These are phyloP conservation scores for Styela plicata DNA, from an alignment of 23 tunicate species.

Conservation along the genomic window DNA sequence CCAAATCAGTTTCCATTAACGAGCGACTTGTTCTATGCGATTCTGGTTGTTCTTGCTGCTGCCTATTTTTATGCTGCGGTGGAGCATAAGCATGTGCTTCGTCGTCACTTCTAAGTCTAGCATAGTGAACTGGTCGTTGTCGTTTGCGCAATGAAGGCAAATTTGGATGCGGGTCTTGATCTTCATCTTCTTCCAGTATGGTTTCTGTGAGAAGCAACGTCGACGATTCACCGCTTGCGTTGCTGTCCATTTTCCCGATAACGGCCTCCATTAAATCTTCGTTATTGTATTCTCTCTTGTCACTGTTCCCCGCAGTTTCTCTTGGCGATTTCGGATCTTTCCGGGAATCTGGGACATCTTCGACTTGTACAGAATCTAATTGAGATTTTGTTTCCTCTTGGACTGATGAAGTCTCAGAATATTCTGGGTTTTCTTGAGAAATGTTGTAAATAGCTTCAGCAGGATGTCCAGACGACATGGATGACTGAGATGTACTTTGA, in stretches of 20 bases:
- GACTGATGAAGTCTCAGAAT: background rate
- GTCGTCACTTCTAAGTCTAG: background rate
- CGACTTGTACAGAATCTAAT: background rate
- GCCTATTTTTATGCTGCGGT: background rate
- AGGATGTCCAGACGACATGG: background rate
- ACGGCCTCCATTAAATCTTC: conserved; percentile 16
- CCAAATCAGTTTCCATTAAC: background rate
- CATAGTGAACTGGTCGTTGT: background rate
- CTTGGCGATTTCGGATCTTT: background rate
- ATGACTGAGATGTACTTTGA: background rate
- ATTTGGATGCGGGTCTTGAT: background rate
- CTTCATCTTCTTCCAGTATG: conserved; percentile 72
- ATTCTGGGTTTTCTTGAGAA: background rate
- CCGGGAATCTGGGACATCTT: background rate
- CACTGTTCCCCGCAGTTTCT: background rate
- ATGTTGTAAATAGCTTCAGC: background rate
- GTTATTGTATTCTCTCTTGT: conserved; percentile 13
- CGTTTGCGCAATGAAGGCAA: background rate
- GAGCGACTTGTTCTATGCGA: background rate
- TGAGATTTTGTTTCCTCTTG: background rate
- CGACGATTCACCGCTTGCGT: conserved; percentile 1
- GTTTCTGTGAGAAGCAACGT: conserved; percentile 50
- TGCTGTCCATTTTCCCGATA: conserved; percentile 28
- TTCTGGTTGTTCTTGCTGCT: background rate
- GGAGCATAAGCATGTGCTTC: background rate